phyloP scores from a whole-genome alignment of 37 sponge, comb jelly and placozoan genomes.

The Haliclona indistincta region DNA sequence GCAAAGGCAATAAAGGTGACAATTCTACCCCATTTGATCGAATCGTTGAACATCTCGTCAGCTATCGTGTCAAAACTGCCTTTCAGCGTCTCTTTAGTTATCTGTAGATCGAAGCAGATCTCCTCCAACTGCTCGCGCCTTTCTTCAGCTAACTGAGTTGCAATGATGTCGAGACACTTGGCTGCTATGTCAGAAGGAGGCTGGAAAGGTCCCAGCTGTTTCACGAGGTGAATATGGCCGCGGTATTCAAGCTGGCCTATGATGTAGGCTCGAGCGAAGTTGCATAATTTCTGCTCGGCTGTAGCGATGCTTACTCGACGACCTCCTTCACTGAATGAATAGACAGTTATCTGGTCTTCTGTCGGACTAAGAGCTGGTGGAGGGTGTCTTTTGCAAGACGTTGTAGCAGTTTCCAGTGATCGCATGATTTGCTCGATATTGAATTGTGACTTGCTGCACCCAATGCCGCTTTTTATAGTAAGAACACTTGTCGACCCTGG shows the following conservation, averaged over 20 bases:
- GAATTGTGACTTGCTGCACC: too few relatives aligned
- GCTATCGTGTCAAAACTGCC: slow-evolving; percentile 41
- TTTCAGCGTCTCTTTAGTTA: slow-evolving; percentile 22
- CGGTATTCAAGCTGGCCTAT: slow-evolving; percentile 10
- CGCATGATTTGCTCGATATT: too few relatives aligned
- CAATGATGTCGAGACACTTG: slow-evolving; percentile 1
- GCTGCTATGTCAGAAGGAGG: neutral
- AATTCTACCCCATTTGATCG: slow-evolving; percentile 67
- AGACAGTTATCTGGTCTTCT: slow-evolving; percentile 1
- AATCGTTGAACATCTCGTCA: slow-evolving; percentile 49
- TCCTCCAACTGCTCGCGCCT: slow-evolving; percentile 46
- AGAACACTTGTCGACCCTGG: too few relatives aligned
- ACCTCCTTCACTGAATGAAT: too few relatives aligned
- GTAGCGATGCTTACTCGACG: too few relatives aligned
- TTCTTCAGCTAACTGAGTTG: slow-evolving; percentile 28
- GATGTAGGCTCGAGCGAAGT: slow-evolving; percentile 27
- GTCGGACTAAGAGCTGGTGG: neutral
- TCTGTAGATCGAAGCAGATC: slow-evolving; percentile 28
- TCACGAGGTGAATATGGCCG: slow-evolving; percentile 12
- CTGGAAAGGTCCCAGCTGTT: neutral
- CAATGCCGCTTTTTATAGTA: too few relatives aligned
- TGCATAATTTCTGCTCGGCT: neutral
- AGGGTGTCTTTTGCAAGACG: neutral
- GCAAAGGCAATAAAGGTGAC: slow-evolving; percentile 60
- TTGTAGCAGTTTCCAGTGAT: neutral